Evolutionary conservation across 2,113 vertebrate genomes (phyloP), one percentile per base, ranked within the genome.

Genomic region (Antechinus flavipes): DNA sequence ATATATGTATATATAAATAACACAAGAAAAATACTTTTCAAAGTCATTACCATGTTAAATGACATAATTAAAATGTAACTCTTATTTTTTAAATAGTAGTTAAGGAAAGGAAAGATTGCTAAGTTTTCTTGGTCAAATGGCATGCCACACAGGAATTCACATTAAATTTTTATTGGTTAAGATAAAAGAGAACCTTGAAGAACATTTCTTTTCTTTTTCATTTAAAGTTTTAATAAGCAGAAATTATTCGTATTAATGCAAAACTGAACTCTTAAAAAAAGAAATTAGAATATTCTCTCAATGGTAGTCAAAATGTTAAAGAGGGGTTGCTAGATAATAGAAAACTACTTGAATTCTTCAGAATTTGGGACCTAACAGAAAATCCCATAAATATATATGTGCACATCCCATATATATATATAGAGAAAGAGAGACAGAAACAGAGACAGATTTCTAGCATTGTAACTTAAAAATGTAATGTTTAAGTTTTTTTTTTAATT

Each of bases 1-100:
- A 98, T 19, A 97, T 92, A 97, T 54, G 95, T 46, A 90, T 89
- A 96, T 91, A 97, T 94, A 89, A 91, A 90, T 53, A 93, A 94
- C 0, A 61, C 49, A 91, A 94, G n/a, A 98, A 98, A 98, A 97
- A 98, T 95, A 94, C 90, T 95, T 94, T 54, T 54, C 47, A 95
- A 96, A 94, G 89, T 95, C 90, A 93, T 97, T 91, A 95, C 27
- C 52, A 94, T 95, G 55, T 10, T 58, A 96, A 98, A 89, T 90
- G 94, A 97, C 96, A 96, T 46, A 91, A 19, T 47, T 96, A 27
- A 94, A 91, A 91, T 76, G 49, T 35, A 96, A 91, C 93, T 89
- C 92, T 93, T 95, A 96, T 94, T 90, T 84, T 91, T 8, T 92
- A 89, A 97, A 96, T 93, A 95, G 94, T 93, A 24, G 14, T 2